Conservation (phyloP, 2,113 vertebrate genomes). For the Mustela lutreola region DNA sequence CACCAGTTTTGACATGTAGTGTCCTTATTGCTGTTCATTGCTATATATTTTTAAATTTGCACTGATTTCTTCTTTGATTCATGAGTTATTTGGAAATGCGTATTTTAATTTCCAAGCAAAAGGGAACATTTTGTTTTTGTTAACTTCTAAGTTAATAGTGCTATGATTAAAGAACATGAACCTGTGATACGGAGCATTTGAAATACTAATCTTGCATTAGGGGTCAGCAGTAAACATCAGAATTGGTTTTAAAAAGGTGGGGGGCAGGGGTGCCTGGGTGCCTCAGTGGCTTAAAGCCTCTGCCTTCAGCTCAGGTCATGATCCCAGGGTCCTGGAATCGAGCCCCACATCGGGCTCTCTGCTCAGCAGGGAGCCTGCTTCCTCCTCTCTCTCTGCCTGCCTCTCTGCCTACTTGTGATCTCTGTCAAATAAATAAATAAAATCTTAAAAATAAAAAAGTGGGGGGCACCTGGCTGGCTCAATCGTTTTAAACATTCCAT, state of each 20-base stretch:
- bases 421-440: too few species aligned
- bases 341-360: too few species aligned
- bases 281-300: too few species aligned
- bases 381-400: too few species aligned
- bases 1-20: background rate
- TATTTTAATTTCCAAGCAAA: constrained; percentile 17
- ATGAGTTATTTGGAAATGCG: background rate
- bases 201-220: constrained; percentile 10
- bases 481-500: background rate
- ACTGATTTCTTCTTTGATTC: constrained; percentile 4
- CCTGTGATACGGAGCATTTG: background rate
- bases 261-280: background rate
- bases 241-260: background rate
- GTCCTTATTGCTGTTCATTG: background rate
- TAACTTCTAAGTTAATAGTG: background rate
- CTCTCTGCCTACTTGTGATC: too few species aligned
- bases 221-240: background rate
- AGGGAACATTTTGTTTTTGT: background rate
- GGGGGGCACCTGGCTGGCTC: background rate
- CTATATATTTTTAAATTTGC: background rate
- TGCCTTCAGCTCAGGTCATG: too few species aligned
- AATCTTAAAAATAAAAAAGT: too few species aligned
- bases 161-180: background rate
- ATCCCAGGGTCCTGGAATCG: too few species aligned
- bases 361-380: too few species aligned